phyloP scores from a whole-genome alignment of 1,140 invertebrate species.

The Hycleus phaleratus region DNA sequence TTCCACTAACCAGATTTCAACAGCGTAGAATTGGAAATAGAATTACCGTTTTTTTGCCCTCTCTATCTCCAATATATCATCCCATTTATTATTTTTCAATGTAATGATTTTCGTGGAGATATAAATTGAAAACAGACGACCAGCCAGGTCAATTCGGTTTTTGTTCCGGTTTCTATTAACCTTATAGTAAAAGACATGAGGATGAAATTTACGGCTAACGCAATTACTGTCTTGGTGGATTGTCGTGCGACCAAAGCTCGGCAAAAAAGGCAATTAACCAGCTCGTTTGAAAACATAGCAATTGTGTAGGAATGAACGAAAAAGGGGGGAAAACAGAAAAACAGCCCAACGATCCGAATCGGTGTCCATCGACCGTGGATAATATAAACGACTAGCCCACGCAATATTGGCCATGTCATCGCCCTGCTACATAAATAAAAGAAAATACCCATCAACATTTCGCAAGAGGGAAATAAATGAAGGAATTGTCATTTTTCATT shows the following conservation, averaged over 20 bases:
- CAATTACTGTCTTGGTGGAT: too few relatives aligned
- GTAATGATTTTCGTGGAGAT: too few relatives aligned
- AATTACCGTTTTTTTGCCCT: too few relatives aligned
- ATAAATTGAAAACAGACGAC: too few relatives aligned
- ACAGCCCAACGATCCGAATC: background rate
- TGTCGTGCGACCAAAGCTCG: background rate
- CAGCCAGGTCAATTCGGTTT: too few relatives aligned
- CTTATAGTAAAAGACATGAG: too few relatives aligned
- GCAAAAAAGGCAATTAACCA: constrained; percentile 9
- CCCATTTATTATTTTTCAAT: too few relatives aligned
- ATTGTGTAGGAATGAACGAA: background rate
- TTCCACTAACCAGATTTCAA: too few relatives aligned
- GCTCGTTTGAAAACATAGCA: constrained; percentile 8
- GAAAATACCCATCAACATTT: constrained; percentile 1
- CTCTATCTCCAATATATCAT: too few relatives aligned
- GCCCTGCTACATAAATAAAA: constrained; percentile 21
- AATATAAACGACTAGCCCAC: constrained; percentile 17
- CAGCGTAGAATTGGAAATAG: too few relatives aligned
- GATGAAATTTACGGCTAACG: too few relatives aligned
- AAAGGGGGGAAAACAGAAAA: constrained; percentile 1
- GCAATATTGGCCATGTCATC: constrained; percentile 26
- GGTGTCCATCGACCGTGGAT: constrained; percentile 15
- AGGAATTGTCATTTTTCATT: constrained; percentile 8
- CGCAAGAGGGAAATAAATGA: background rate
- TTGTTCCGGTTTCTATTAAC: too few relatives aligned